Percentiles rank a stretch among this genome's conserved stretches.
These are phyloP conservation scores for Progne subis DNA, from an alignment of 2,113 vertebrate species.

Conservation along the genomic window DNA sequence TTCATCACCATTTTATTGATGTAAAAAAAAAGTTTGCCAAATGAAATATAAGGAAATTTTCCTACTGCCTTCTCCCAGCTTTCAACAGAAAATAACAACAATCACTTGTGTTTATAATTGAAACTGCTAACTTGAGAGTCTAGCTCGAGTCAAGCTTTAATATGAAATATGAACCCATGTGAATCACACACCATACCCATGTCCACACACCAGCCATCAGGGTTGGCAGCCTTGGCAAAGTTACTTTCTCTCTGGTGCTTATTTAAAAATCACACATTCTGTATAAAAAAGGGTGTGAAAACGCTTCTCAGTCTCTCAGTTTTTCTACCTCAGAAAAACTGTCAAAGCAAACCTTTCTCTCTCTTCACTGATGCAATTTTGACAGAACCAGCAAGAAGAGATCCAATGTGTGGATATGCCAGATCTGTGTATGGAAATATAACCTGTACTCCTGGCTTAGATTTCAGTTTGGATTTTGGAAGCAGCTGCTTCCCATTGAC, in stretches of 20 bases:
- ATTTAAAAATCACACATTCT: constrained; percentile 25
- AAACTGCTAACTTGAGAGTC: background rate
- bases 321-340: constrained; percentile 12
- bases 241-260: background rate
- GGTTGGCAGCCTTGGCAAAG: background rate
- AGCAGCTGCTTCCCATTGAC: background rate
- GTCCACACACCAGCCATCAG: background rate
- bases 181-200: background rate
- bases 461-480: background rate
- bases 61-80: background rate
- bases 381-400: background rate
- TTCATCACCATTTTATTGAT: background rate
- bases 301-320: background rate
- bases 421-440: background rate
- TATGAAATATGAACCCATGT: background rate
- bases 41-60: background rate
- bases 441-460: background rate
- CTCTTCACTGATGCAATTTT: background rate
- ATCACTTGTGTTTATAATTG: background rate
- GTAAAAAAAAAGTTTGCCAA: background rate
- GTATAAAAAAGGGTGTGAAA: constrained; percentile 27
- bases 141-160: background rate
- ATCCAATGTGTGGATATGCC: background rate
- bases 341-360: constrained; percentile 20
- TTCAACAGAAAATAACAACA: background rate